phyloP scores from a whole-genome alignment of 1,140 invertebrate species.

The Penaeus japonicus region DNA sequence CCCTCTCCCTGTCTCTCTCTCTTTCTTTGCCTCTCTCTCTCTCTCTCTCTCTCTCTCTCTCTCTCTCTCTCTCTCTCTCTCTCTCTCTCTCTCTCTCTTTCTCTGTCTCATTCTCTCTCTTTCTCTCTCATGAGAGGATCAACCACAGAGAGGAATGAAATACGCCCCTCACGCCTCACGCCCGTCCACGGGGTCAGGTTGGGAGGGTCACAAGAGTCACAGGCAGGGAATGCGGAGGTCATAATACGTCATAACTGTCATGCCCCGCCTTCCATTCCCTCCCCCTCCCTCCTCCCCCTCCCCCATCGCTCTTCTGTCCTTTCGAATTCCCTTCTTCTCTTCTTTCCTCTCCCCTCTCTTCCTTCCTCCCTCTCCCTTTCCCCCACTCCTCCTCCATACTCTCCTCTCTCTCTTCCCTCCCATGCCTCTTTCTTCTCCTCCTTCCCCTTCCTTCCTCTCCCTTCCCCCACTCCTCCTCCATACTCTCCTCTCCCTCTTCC shows the following conservation, averaged over 20 bases:
- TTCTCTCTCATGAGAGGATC: too few species aligned
- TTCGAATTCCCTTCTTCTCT: neutral
- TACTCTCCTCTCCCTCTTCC: neutral
- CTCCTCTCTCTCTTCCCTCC: neutral
- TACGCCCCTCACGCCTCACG: too few species aligned
- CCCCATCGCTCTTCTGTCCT: neutral
- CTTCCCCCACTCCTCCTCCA: neutral
- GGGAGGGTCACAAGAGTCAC: neutral
- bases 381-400: neutral
- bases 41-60: too few species aligned
- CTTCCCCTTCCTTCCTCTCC: neutral
- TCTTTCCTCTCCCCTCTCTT: neutral
- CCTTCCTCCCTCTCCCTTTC: neutral
- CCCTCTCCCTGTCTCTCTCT: too few species aligned
- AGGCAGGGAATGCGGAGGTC: constrained; percentile 13
- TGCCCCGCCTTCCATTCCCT: neutral
- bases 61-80: too few species aligned
- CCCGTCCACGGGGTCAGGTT: constrained; percentile 12
- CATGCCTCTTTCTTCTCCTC: neutral
- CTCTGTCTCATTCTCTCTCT: too few species aligned
- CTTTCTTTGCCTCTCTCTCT: too few species aligned
- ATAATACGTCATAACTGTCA: constrained; percentile 52
- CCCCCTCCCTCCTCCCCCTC: neutral
- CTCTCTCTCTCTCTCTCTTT: too few species aligned
- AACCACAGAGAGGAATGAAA: too few species aligned